Percentiles rank a stretch among this genome's conserved stretches.
phyloP scores from a whole-genome alignment of 2,888 invertebrate species.

The Nephrocerus scutellatus region DNA sequence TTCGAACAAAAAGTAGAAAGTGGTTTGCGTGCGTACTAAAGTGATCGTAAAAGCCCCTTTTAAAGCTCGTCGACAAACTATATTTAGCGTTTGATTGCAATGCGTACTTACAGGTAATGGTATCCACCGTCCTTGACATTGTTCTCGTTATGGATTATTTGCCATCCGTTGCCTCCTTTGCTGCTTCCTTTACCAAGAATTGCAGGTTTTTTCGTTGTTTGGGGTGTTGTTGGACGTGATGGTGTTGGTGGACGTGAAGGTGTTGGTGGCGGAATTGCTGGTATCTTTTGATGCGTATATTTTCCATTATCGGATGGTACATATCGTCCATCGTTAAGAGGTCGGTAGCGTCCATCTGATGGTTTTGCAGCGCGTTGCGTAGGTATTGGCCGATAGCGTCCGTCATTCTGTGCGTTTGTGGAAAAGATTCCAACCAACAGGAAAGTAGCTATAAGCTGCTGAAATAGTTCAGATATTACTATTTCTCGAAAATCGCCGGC shows the following conservation, averaged over 20 bases:
- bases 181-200: constrained; percentile 35
- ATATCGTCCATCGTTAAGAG: constrained; percentile 35
- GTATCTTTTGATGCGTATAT: constrained; percentile 45
- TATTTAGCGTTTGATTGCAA: background rate
- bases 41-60: background rate
- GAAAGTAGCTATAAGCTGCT: constrained; percentile 3
- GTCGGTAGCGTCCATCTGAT: constrained; percentile 39
- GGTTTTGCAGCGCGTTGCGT: constrained; percentile 17
- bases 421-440: constrained; percentile 23
- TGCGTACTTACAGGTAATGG: constrained; percentile 49
- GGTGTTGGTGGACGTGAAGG: constrained; percentile 7
- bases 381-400: constrained; percentile 47
- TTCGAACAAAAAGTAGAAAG: background rate
- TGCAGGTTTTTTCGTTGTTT: constrained; percentile 15
- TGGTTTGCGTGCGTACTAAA: constrained; percentile 11
- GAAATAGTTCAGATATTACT: too few relatives aligned
- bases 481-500: too few relatives aligned
- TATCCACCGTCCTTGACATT: constrained; percentile 52
- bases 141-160: constrained; percentile 52
- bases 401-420: constrained; percentile 37
- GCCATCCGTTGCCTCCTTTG: constrained; percentile 48
- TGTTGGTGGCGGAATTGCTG: background rate
- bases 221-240: constrained; percentile 19
- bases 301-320: constrained; percentile 35
- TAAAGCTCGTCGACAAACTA: constrained; percentile 13